phyloP scores from a whole-genome alignment of 2,113 vertebrate species.

The Porphyrio hochstetteri region DNA sequence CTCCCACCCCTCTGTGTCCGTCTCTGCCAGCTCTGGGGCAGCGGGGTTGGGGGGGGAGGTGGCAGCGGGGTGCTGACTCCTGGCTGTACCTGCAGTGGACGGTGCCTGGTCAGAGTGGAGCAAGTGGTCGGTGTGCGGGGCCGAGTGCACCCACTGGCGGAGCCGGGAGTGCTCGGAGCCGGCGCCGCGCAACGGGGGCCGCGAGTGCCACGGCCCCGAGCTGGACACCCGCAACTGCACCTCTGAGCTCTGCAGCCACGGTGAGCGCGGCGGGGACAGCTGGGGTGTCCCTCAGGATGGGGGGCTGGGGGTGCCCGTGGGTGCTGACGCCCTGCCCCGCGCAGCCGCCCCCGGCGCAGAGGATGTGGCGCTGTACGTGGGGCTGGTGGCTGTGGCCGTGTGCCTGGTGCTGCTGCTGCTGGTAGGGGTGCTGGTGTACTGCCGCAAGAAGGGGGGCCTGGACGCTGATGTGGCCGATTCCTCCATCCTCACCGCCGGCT shows the following conservation, averaged over 20 bases:
- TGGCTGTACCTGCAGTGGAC: constrained; percentile 78
- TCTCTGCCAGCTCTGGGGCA: neutral
- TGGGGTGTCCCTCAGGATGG: neutral
- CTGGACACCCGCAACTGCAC: constrained; percentile 96
- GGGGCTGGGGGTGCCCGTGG: accelerated
- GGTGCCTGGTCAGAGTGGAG: constrained; percentile 97
- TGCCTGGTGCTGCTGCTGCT: constrained; percentile 92
- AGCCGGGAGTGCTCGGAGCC: constrained; percentile 95
- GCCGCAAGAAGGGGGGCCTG: constrained; percentile 92
- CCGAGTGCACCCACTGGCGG: constrained; percentile 94
- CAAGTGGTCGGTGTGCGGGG: constrained; percentile 92
- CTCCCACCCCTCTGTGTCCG: constrained; percentile 9
- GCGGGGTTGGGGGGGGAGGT: constrained; percentile 11
- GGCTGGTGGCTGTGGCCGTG: constrained; percentile 90
- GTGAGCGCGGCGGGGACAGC: constrained; percentile 75
- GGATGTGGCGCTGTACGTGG: constrained; percentile 94
- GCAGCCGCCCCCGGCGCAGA: constrained; percentile 84
- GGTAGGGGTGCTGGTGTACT: constrained; percentile 90
- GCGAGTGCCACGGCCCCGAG: constrained; percentile 88
- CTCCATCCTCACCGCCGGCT: constrained; percentile 97
- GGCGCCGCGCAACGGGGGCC: constrained; percentile 90
- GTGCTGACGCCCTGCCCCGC: neutral
- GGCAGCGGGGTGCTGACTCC: neutral
- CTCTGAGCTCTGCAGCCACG: constrained; percentile 91
- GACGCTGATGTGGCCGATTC: constrained; percentile 95